Evolutionary conservation across 2,113 vertebrate species (phyloP).

Genomic region (Penelope pileata): DNA sequence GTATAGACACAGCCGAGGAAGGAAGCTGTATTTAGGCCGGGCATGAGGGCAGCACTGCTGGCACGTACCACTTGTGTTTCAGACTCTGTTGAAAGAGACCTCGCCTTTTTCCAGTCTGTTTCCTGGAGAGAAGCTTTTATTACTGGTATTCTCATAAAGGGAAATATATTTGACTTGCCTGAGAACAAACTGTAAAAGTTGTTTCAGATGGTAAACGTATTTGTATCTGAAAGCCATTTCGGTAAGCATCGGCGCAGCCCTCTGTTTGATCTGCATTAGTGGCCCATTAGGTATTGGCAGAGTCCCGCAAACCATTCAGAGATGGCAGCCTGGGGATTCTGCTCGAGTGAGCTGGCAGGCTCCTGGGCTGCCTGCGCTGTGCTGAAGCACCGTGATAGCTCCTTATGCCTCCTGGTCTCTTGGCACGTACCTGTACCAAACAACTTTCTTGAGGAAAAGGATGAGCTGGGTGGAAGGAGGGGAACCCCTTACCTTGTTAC

Average conservation of each 20-base stretch:
- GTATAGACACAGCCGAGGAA: neutral
- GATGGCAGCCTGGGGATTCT: neutral
- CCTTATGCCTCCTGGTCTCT: neutral
- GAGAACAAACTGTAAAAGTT: neutral
- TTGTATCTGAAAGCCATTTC: neutral
- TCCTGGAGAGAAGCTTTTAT: constrained; percentile 13
- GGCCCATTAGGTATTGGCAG: neutral
- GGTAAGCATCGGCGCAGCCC: neutral
- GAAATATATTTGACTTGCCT: neutral
- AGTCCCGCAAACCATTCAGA: neutral
- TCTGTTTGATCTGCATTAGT: neutral
- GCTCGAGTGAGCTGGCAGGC: neutral
- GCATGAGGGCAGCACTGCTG: neutral
- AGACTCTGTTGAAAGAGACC: neutral
- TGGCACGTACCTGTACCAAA: neutral
- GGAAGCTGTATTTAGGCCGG: neutral
- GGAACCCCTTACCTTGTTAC: neutral
- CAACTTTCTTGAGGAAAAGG: neutral
- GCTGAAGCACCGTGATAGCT: neutral
- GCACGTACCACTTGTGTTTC: neutral
- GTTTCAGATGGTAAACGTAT: neutral
- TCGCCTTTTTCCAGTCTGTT: neutral
- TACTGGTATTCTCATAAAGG: neutral
- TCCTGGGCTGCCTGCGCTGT: neutral
- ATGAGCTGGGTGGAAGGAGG: neutral